These are phyloP conservation scores for Drosophila tripunctata DNA, from an alignment of 2,888 invertebrate species.

Conservation along the genomic window DNA sequence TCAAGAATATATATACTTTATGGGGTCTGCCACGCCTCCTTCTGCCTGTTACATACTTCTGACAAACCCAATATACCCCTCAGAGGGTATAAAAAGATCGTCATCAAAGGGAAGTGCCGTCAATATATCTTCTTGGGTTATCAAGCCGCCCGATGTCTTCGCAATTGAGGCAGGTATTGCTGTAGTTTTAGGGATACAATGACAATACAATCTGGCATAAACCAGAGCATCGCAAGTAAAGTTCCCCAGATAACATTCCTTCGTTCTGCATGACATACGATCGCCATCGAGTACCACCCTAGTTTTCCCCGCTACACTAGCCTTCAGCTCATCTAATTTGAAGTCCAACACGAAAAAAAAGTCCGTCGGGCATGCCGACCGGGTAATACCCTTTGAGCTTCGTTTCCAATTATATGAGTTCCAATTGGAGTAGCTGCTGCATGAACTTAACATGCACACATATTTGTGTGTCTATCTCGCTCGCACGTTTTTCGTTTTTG, in stretches of 20 bases:
- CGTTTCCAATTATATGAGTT: too few relatives aligned
- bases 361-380: too few relatives aligned
- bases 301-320: conserved; percentile 87
- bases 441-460: too few relatives aligned
- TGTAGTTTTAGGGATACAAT: not conserved
- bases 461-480: too few relatives aligned
- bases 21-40: too few relatives aligned
- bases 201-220: conserved; percentile 85
- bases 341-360: too few relatives aligned
- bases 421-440: too few relatives aligned
- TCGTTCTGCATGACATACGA: conserved; percentile 86
- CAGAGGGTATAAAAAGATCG: not conserved
- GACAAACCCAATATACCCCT: too few relatives aligned
- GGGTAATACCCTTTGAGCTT: too few relatives aligned
- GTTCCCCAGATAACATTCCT: conserved; percentile 93
- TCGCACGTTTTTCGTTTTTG: too few relatives aligned
- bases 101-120: not conserved
- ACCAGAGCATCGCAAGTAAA: conserved; percentile 90
- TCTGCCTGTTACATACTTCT: too few relatives aligned
- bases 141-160: not conserved
- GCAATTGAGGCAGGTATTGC: not conserved
- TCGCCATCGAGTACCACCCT: conserved; percentile 88
- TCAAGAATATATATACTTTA: too few relatives aligned
- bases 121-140: not conserved
- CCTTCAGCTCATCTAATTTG: conserved; percentile 77